Evolutionary conservation across 2,113 vertebrate species (phyloP), one percentile per base, ranked within the genome.

Genomic region (Mesitornis unicolor): DNA sequence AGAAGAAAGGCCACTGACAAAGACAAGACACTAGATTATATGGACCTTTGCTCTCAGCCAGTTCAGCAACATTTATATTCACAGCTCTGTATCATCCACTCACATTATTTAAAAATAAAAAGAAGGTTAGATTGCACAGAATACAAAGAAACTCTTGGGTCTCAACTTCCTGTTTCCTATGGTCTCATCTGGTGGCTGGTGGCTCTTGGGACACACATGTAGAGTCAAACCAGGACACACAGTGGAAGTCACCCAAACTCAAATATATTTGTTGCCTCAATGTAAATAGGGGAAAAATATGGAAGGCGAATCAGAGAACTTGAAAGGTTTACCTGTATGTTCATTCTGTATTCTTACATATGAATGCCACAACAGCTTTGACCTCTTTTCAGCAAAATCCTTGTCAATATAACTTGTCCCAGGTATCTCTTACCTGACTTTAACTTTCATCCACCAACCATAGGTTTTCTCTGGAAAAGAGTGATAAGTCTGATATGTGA

Each of bases 211-310:
- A 33, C 16, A 50, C 10, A 24, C 13, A 56, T 13, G 15, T 0
- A 40, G 13, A 56, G 18, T 16, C 2, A 1, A 73, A 73, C 12
- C 36, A 77, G n/a, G n/a, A 20, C 24, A 64, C 1, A 0, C 5
- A 28, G 7, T 7, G 24, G 25, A 80, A 79, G 31, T 33, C 20
- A 47, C 26, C 19, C 33, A 70, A 11, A 48, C 18, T 67, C 20
- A 57, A 75, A 69, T 31, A 42, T 15, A 16, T 61, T 61, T 64
- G 12, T 29, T 43, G 10, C 25, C 50, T 50, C 18, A 70, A 73
- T 10, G 16, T 28, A 88, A 70, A 50, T 4, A 45, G 15, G 33
- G 9, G 2, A 3, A 22, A 86, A 84, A 50, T 14, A 59, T 0
- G 2, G 47, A 77, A 84, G 20, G 13, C 1, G 65, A 61, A 81